Base-by-base conservation (phyloP, 1,140 invertebrate species). In the Eurosta solidaginis region DNA sequence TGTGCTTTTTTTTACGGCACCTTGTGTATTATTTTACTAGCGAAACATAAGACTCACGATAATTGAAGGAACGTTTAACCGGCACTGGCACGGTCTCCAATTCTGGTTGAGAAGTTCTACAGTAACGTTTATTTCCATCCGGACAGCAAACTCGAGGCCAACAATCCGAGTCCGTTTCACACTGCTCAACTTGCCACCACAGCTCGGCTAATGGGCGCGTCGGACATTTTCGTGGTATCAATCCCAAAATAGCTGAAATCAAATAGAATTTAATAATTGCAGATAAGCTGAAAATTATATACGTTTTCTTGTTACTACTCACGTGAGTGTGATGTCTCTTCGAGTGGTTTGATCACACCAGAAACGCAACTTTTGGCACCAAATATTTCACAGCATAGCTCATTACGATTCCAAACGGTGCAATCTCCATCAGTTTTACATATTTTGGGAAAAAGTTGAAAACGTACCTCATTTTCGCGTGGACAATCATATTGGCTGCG, bases 81-180 rank as follows among this genome's bases (percentile, higher is more conserved):
- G 90, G 90, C 36, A 90, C 89, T 7, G 92, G 91, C 10, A 91
- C 88, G 25, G 90, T 89, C 80, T 92, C 91, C 27, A 92, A 89
- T 25, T 91, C 87, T 3, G 92, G 91, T 44, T 90, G 89, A 2
- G 92, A 90, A 3, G 92, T 93, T 77, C 92, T 89, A 82, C 93
- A 94, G 82, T 93, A 93, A 44, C 91, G 90, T 27, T 90, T 87
- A 0, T 85, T 83, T 79, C 91, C 89, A 80, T 93, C 92, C 0
- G 92, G 92, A 78, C 93, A 94, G 82, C 93, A 93, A 68, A 94
- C 91, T 10, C 93, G 85, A 3, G 92, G 92, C 89, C 91, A 91
- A 83, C 93, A 94, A 79, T 94, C 93, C 27, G 88, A 86, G 82
- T 94, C 93, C 0, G 87, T 89, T 77, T 88, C 87, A 81, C 93